Base-by-base conservation (phyloP, 2,888 invertebrate species). In the Xanthorhoe designata region DNA sequence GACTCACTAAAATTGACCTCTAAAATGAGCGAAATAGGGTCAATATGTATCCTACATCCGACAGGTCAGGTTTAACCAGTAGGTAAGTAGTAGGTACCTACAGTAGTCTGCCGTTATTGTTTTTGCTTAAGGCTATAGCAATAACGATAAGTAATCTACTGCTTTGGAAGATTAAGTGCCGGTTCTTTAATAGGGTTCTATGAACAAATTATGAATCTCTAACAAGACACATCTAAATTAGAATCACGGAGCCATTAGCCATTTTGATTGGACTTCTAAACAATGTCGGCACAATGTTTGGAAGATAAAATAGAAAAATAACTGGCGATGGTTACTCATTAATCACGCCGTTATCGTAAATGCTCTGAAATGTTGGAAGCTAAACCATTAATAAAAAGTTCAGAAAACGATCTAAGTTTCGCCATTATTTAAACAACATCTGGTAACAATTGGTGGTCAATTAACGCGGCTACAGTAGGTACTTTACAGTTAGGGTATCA, bases 321-420 rank as follows among this genome's bases (percentile, higher is more conserved):
- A 73, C 70, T 75, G 74, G 75, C 68, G 68, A 63, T 71, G 60
- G 57, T 59, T 35, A 67, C 70, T 79, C 81, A 86, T 87, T 86
- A 87, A 87, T 87, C 86, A 87, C 75, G 72, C 61, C 74, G 76
- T 80, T 86, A 86, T 87, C 86, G 80, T 68, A 77, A 81, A 78
- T 73, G 75, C 75, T 71, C 75, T 52, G 53, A 78, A 79, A 61
- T 61, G 42, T 49, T 32, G 60, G 78, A 79, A 80, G 77, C 64
- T 69, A 65, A 73, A 71, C 73, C 78, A 82, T 85, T 83, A 77
- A 84, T 82, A 80, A 79, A 67, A 75, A 74, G 71, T 66, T 69
- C 57, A 64, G 70, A 66, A 64, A 67, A 70, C 60, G 62, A 67
- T 68, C 57, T 17, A 64, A 68, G 64, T 68, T 68, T 61, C 3